Evolutionary conservation across 2,888 invertebrate species (phyloP), one percentile per base, ranked within the genome.

Genomic region (Nesidiocoris tenuis): DNA sequence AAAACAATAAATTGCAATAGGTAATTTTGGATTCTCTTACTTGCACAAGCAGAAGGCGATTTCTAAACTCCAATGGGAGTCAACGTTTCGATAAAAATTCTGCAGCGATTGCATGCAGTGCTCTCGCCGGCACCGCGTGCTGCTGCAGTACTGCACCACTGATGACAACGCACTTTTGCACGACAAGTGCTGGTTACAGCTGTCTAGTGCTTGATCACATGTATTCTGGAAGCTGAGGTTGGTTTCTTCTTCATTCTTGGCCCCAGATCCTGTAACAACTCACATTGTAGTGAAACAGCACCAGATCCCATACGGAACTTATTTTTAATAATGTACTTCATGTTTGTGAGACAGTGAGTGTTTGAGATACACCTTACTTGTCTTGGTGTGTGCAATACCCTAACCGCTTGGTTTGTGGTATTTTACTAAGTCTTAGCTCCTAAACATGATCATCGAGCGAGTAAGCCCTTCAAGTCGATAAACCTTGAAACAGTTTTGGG

Each of bases 41-140:
- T 91, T 94, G 94, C 95, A 95, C 78, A 95, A 87, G 84, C 95
- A 95, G 85, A 95, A 95, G 80, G 95, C 95, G 81, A 95, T 92
- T 84, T 95, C 95, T 79, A 94, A 88, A 82, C 93, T 94, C 89
- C 93, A 91, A 80, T 90, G 90, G n/a, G 79, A 78, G 75, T 90
- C 90, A 19, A 91, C 90, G 82, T 90, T 90, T 83, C 92, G 88
- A 85, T 95, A 95, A 85, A 95, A 95, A 75, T 90, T 89, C 83
- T 94, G 90, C 81, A 95, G 85, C 70, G 94, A 92, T 79, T 90
- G 88, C 94, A 94, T 94, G 84, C 95, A 95, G 77, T 92, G 91
- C 82, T 93, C 92, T 79, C 93, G 87, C 83, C 92, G 91, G 84
- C 95, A 95, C 80, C 90, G 86, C 80, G 87, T 86, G 82, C 93